These are phyloP conservation scores for Elmis aenea DNA, from an alignment of 2,888 invertebrate genomes.

Conservation along the genomic window DNA sequence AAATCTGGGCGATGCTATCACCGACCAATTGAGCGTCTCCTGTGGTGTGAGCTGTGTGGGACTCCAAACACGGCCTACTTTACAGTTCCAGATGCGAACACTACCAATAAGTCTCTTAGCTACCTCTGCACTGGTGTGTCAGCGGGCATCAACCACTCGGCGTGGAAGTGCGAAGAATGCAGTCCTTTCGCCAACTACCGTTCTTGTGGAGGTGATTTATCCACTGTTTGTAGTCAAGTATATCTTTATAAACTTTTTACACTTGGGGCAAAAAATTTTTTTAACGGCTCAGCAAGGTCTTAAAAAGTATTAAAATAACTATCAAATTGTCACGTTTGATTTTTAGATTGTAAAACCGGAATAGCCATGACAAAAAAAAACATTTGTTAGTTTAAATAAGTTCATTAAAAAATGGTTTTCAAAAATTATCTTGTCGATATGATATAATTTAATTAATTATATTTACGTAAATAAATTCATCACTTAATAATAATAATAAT, in stretches of 20 bases:
- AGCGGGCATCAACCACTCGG: too few relatives aligned
- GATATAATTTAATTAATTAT: too few relatives aligned
- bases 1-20: slow-evolving; percentile 35
- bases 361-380: too few relatives aligned
- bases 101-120: slow-evolving; percentile 8
- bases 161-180: neutral
- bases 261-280: slow-evolving; percentile 1
- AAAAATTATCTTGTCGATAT: too few relatives aligned
- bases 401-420: too few relatives aligned
- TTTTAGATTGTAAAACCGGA: too few relatives aligned
- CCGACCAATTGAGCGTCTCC: slow-evolving; percentile 32
- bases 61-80: slow-evolving; percentile 13
- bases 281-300: neutral
- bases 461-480: too few relatives aligned
- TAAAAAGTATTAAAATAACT: too few relatives aligned
- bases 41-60: slow-evolving; percentile 11
- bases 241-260: neutral
- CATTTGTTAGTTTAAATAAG: too few relatives aligned
- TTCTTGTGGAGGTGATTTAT: neutral
- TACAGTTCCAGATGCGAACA: slow-evolving; percentile 1
- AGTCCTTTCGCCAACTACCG: neutral
- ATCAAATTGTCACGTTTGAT: too few relatives aligned
- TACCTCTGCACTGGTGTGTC: neutral
- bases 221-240: neutral
- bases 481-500: too few relatives aligned